Evolutionary conservation across 2,888 invertebrate genomes (phyloP).

Genomic region (Chymomyza procnemis): DNA sequence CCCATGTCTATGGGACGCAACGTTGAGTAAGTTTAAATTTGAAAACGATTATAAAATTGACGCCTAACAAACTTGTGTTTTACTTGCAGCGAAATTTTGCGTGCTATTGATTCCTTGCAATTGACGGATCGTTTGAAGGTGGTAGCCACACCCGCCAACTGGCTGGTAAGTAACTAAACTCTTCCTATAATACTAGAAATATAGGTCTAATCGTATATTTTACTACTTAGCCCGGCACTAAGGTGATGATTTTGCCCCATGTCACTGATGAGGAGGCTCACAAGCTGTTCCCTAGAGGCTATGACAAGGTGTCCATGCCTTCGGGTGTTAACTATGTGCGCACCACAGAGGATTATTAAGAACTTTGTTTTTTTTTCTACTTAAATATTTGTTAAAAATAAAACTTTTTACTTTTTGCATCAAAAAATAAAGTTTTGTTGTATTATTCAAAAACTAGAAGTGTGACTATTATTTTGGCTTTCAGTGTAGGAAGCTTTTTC

Average conservation of each 20-base stretch:
- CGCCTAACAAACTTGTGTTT: not conserved
- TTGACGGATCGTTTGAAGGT: constrained; percentile 84
- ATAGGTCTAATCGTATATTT: not conserved
- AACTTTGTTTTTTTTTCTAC: not conserved
- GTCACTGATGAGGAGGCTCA: constrained; percentile 84
- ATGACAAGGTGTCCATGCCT: constrained; percentile 84
- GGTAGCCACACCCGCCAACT: constrained; percentile 91
- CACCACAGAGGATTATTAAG: constrained; percentile 83
- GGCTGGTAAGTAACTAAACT: constrained; percentile 83
- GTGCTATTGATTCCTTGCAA: constrained; percentile 90
- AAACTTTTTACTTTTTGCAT: not conserved
- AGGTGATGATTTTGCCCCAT: constrained; percentile 88
- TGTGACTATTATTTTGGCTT: not conserved
- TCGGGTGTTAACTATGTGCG: constrained; percentile 88
- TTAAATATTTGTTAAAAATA: not conserved
- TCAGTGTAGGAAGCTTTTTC: constrained; percentile 22
- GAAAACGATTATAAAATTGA: too few species aligned
- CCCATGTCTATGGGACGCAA: constrained; percentile 92
- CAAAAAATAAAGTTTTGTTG: not conserved
- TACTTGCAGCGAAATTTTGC: constrained; percentile 86
- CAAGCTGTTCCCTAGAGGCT: constrained; percentile 84
- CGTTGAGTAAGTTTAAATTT: constrained; percentile 86
- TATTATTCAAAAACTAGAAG: not conserved
- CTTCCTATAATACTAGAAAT: not conserved
- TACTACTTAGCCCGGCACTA: constrained; percentile 82